Evolutionary conservation across 2,113 vertebrate species (phyloP), one percentile per base, ranked within the genome.

Genomic region (Rhizomys pruinosus): DNA sequence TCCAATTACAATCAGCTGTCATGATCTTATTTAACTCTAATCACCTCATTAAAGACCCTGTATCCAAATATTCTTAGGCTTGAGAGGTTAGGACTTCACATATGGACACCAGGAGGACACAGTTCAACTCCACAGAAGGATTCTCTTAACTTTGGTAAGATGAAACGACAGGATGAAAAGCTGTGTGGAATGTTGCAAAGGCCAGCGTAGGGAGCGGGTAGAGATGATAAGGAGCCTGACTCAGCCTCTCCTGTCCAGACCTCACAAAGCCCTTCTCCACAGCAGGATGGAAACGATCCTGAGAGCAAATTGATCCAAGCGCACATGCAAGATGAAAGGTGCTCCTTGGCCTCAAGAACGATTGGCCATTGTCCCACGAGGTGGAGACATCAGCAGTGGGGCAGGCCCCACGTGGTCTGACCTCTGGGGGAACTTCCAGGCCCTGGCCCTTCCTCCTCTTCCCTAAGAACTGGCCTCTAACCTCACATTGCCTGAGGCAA

Each of bases 131-230:
- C 34, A 68, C 22, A 81, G 32, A 92, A 59, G 7, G 32, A 22
- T 66, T 96, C 84, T 37, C 37, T 80, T 87, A 59, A 59, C 39
- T 93, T 81, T 59, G 44, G 25, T 63, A 71, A 72, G 59, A 79
- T 32, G 32, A 89, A 92, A n/a, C 69, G 37, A 5, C 23, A n/a
- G 37, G 59, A 71, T 52, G 42, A 32, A 87, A 91, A 79, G 72
- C 32, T 29, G 11, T 23, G 55, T 55, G 29, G 74, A 81, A 61
- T 61, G 79, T 59, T 22, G 6, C 6, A 23, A 76, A 69, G 37
- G 3, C 27, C 59, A 91, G 57, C 1, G 13, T 2, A n/a, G 47
- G 39, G 10, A 77, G 6, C 6, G 47, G 27, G 23, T 7, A 7
- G 37, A 37, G 39, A 57, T 66, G 64, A 42, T 2, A 1, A 39